Percentiles rank a stretch among this genome's conserved stretches.
These are phyloP conservation scores for Discoglossus pictus DNA, from an alignment of 2,797 vertebrate genomes.

Conservation along the genomic window DNA sequence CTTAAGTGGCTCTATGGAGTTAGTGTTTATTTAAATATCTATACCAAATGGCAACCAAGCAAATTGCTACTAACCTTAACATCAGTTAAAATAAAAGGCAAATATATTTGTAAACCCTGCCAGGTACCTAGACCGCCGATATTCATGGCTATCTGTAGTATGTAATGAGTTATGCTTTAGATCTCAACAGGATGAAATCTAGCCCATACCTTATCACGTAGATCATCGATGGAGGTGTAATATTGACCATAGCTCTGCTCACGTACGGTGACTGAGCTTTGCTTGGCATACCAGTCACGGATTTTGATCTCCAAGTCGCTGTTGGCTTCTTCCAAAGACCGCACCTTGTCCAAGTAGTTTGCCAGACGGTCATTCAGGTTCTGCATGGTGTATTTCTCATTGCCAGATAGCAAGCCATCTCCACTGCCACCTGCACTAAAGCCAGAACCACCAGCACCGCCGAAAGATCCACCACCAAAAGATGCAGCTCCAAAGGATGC, in stretches of 20 bases:
- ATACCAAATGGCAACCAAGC: no score
- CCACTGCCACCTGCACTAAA: slow-evolving; percentile 53
- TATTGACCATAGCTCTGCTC: slow-evolving; percentile 64
- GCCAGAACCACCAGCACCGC: slow-evolving; percentile 49
- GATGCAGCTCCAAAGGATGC: slow-evolving; percentile 24
- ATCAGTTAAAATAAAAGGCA: no score
- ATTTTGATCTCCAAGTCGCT: slow-evolving; percentile 73
- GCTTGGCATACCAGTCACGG: slow-evolving; percentile 71
- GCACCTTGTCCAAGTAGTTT: slow-evolving; percentile 75
- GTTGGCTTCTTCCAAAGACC: slow-evolving; percentile 73
- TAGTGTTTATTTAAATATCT: no score
- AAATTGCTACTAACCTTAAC: no score
- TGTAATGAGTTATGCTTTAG: no score
- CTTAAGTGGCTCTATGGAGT: no score
- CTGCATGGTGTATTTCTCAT: slow-evolving; percentile 78
- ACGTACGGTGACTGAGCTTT: slow-evolving; percentile 56
- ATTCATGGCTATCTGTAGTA: no score
- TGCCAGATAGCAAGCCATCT: slow-evolving; percentile 67
- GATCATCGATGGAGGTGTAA: slow-evolving; percentile 66
- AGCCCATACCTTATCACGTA: slow-evolving; percentile 71
- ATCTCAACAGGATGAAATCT: no score
- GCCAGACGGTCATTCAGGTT: slow-evolving; percentile 78
- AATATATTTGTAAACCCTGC: no score
- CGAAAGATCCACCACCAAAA: slow-evolving; percentile 29
- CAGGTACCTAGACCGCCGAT: no score